phyloP scores from a whole-genome alignment of 2,888 invertebrate genomes.

The Liodrosophila aerea region DNA sequence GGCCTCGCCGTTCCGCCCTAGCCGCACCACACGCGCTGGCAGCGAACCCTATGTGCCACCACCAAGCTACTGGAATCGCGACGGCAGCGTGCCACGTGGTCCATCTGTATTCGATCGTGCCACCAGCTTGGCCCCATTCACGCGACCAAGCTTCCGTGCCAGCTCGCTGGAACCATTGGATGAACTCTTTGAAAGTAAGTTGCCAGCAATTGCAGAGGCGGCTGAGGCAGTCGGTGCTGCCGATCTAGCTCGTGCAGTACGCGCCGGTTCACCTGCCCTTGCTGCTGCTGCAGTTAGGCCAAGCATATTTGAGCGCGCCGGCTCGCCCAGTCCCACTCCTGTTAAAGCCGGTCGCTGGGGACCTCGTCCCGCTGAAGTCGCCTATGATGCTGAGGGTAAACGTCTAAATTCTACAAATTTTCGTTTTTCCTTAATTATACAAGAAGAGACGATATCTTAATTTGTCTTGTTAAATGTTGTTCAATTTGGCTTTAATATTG shows the following conservation, averaged over 20 bases:
- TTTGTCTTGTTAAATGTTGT: constrained; percentile 49
- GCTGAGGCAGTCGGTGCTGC: constrained; percentile 50
- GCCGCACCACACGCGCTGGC: constrained; percentile 77
- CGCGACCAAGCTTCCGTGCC: constrained; percentile 78
- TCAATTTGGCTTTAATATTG: constrained; percentile 46
- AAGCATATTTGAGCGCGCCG: constrained; percentile 83
- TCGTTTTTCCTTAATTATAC: constrained; percentile 45
- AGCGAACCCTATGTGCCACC: constrained; percentile 81
- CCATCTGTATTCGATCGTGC: constrained; percentile 79
- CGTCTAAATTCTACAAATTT: constrained; percentile 65
- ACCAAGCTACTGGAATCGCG: constrained; percentile 74
- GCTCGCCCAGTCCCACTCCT: constrained; percentile 87
- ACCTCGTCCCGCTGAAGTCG: constrained; percentile 88
- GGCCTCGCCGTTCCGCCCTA: constrained; percentile 69
- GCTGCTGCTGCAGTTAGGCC: constrained; percentile 54
- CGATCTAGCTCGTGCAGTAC: constrained; percentile 32
- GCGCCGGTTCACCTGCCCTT: constrained; percentile 7
- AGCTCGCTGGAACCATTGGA: constrained; percentile 81
- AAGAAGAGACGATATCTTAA: constrained; percentile 63
- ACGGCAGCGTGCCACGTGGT: constrained; percentile 69
- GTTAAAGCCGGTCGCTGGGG: constrained; percentile 88
- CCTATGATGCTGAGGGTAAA: constrained; percentile 90
- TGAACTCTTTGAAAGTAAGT: constrained; percentile 81
- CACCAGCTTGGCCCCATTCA: constrained; percentile 78
- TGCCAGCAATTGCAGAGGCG: constrained; percentile 63